These are phyloP conservation scores for Rhingia rostrata DNA, from an alignment of 2,888 invertebrate genomes.

Conservation along the genomic window DNA sequence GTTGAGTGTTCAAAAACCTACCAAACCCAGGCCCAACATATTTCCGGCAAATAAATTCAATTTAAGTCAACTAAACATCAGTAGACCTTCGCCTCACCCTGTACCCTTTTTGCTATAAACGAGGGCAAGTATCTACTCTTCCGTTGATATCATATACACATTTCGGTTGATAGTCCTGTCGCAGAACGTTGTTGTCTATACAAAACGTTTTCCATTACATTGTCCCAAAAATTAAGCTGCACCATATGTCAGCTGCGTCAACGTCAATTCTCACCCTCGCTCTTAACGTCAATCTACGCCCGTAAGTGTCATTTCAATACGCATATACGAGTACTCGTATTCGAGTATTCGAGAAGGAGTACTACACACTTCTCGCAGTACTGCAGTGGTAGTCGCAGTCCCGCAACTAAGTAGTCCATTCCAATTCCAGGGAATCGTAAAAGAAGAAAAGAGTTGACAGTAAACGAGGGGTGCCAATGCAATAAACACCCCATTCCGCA, in stretches of 20 bases:
- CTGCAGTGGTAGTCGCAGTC: neutral
- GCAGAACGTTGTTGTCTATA: slow-evolving; percentile 22
- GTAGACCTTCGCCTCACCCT: slow-evolving; percentile 34
- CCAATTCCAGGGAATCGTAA: slow-evolving; percentile 35
- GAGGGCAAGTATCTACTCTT: neutral
- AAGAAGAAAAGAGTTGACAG: slow-evolving; percentile 58
- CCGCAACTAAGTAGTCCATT: slow-evolving; percentile 47
- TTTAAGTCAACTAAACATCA: slow-evolving; percentile 58
- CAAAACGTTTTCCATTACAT: slow-evolving; percentile 69
- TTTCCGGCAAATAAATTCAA: slow-evolving; percentile 69
- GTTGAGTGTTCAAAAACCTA: neutral
- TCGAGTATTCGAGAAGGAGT: slow-evolving; percentile 2
- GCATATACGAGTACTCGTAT: slow-evolving; percentile 40
- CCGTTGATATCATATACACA: neutral
- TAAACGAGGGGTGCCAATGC: slow-evolving; percentile 31
- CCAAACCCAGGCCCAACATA: slow-evolving; percentile 35
- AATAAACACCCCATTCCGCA: slow-evolving; percentile 70
- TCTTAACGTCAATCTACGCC: slow-evolving; percentile 69
- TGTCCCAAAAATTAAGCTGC: slow-evolving; percentile 69
- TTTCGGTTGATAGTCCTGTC: slow-evolving; percentile 3
- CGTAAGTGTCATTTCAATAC: slow-evolving; percentile 62
- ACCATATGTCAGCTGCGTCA: slow-evolving; percentile 74
- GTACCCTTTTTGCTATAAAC: neutral
- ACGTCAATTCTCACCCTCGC: slow-evolving; percentile 70
- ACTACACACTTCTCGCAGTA: slow-evolving; percentile 8